Conservation (phyloP, 1,140 invertebrate genomes). For the Rhynchophorus ferrugineus region DNA sequence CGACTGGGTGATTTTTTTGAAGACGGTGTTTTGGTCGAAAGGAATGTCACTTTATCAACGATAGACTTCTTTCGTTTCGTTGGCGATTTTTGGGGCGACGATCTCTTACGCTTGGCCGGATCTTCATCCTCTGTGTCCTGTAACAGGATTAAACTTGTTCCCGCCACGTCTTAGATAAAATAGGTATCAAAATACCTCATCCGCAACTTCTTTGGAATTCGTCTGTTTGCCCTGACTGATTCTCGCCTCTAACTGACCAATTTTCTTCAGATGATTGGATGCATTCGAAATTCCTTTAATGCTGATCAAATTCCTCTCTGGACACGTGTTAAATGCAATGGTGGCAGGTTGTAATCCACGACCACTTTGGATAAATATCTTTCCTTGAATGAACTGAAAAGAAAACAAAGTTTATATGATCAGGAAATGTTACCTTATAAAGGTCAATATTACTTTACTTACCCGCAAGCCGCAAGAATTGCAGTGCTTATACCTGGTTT, state of each 20-base stretch:
- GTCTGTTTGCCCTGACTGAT: neutral
- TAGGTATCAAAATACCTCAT: neutral
- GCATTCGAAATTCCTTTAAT: too few species aligned
- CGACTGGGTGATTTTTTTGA: slow-evolving; percentile 13
- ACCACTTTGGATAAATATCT: neutral
- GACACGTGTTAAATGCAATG: neutral
- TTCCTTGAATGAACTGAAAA: neutral
- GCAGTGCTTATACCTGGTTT: slow-evolving; percentile 51
- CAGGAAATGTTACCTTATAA: slow-evolving; percentile 1
- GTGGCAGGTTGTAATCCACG: neutral
- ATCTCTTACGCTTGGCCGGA: slow-evolving; percentile 24
- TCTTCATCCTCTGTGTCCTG: slow-evolving; percentile 35
- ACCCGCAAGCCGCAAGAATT: slow-evolving; percentile 54
- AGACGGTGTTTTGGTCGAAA: slow-evolving; percentile 19
- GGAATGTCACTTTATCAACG: slow-evolving; percentile 16
- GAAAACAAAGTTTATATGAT: neutral
- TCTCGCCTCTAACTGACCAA: too few species aligned
- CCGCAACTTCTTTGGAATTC: neutral
- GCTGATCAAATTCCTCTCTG: too few species aligned
- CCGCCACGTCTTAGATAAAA: too few species aligned
- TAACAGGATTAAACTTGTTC: slow-evolving; percentile 11
- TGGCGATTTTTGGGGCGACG: slow-evolving; percentile 15
- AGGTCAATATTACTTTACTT: slow-evolving; percentile 23
- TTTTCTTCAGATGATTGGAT: too few species aligned
- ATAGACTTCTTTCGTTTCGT: slow-evolving; percentile 10